phyloP scores from a whole-genome alignment of 2,797 vertebrate genomes.

The Ctenosaura bakeri region DNA sequence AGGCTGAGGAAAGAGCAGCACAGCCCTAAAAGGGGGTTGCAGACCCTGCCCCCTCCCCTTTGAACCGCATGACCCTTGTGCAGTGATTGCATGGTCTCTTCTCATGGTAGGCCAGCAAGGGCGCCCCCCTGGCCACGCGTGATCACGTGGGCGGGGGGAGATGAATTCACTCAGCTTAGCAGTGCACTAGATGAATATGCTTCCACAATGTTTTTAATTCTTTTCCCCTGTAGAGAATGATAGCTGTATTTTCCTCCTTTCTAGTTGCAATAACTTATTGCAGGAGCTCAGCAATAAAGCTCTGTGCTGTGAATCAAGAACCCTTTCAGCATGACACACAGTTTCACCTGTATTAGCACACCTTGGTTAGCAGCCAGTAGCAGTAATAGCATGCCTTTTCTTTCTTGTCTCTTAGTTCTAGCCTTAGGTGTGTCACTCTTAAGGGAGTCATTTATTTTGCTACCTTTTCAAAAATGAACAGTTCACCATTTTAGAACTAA shows the following conservation, averaged over 20 bases:
- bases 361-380: slow-evolving; percentile 38
- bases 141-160: too few species aligned
- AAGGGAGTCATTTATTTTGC: slow-evolving; percentile 72
- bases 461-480: slow-evolving; percentile 66
- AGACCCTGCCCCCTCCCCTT: too few species aligned
- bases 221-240: slow-evolving; percentile 17
- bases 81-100: too few species aligned
- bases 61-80: too few species aligned
- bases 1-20: too few species aligned
- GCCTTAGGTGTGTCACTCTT: slow-evolving; percentile 77
- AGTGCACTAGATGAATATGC: not conserved
- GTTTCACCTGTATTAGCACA: slow-evolving; percentile 79
- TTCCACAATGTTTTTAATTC: slow-evolving; percentile 15
- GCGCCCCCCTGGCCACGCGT: too few species aligned
- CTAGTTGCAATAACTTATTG: slow-evolving; percentile 27
- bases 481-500: slow-evolving; percentile 70
- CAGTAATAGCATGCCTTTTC: slow-evolving; percentile 64
- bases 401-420: slow-evolving; percentile 68
- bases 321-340: slow-evolving; percentile 74
- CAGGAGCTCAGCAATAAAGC: slow-evolving; percentile 46
- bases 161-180: not conserved
- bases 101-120: too few species aligned
- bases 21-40: too few species aligned
- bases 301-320: slow-evolving; percentile 59
- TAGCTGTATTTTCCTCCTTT: slow-evolving; percentile 1